Evolutionary conservation across 2,113 vertebrate species (phyloP), one percentile per base, ranked within the genome.

Genomic region (Phrynosoma platyrhinos): DNA sequence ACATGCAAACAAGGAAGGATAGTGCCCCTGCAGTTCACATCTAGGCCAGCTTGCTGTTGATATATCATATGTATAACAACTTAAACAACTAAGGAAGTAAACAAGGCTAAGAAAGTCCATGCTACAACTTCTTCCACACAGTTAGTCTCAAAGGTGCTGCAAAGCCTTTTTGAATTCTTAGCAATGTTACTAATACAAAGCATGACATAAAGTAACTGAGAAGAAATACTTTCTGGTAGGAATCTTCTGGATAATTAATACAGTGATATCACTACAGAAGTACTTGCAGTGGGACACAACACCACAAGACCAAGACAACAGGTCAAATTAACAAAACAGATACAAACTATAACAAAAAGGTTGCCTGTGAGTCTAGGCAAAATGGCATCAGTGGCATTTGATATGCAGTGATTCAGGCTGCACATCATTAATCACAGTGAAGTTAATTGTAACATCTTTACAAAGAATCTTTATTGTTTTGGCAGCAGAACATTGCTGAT

Each of bases 181-280:
- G 9, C 55, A 58, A 58, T 13, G 13, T 18, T 62, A 62, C 58
- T 62, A 62, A 18, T 16, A 18, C 18, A 18, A 62, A 62, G 13
- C 2, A 75, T 10, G 66, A 1, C 40, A 82, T 30, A 8, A 77
- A 76, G 0, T 83, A 71, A 0, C 53, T 58, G 88, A 86, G 80
- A 36, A 79, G 3, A 55, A 75, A 86, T 0, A 14, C 9, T 87
- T n/a, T 9, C 52, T 86, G 76, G 88, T 83, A 47, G 85, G 53
- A 90, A 90, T 82, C 64, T 27, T 82, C 52, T 32, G 0, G 75
- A 42, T 83, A 80, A 90, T 83, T 91, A 85, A 27, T 76, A 79
- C 2, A 80, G 8, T 75, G 69, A 16, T 71, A 92, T 81, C 79
- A 23, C 20, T 82, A 72, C 58, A 9, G 23, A 0, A 0, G 78